Base-by-base conservation (phyloP, 2,888 invertebrate genomes). In the Choreutis nemorana region DNA sequence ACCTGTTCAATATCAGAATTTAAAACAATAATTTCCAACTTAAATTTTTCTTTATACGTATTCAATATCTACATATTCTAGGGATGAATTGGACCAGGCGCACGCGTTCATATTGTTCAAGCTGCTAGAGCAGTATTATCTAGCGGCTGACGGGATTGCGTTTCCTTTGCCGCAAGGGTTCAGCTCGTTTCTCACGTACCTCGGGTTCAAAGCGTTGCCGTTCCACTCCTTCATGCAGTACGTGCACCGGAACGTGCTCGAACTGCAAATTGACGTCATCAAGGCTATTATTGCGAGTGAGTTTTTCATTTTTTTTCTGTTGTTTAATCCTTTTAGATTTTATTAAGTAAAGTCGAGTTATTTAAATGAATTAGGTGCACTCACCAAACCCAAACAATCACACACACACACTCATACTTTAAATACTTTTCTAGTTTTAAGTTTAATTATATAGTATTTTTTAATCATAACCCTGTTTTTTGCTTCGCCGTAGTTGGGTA, bases 181-280 rank as follows among this genome's bases (percentile, higher is more conserved):
- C 61, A 87, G 89, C 10, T 91, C 94, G 3, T 94, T 93, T 77
- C 91, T 94, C 61, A 89, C 93, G 2, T 92, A 90, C 62, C 81
- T 94, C 30, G 94, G 91, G 1, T 91, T 91, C 64, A 82, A 88
- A 44, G 86, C 90, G 13, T 70, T 94, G 39, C 83, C 85, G 14
- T 90, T 89, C 63, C 83, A 87, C 39, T 84, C 87, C 56, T 94
- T 94, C 62, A 63, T 91, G 45, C 93, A 93, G 62, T 92, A 93
- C 61, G 87, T 92, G 32, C 87, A 89, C 44, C 81, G 89, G 45
- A 89, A 90, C 55, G 91, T 93, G 23, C 88, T 94, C 44, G 91
- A 92, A 51, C 67, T 94, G 40, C 94, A 93, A 71, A 89, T 92
- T 14, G 93, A 93, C 53, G 91, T 92, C 2, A 87, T 91, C 80